A percentile compares a stretch with the other conserved stretches of the same genome.
phyloP scores from a whole-genome alignment of 2,113 vertebrate genomes.

The Columbina picui region DNA sequence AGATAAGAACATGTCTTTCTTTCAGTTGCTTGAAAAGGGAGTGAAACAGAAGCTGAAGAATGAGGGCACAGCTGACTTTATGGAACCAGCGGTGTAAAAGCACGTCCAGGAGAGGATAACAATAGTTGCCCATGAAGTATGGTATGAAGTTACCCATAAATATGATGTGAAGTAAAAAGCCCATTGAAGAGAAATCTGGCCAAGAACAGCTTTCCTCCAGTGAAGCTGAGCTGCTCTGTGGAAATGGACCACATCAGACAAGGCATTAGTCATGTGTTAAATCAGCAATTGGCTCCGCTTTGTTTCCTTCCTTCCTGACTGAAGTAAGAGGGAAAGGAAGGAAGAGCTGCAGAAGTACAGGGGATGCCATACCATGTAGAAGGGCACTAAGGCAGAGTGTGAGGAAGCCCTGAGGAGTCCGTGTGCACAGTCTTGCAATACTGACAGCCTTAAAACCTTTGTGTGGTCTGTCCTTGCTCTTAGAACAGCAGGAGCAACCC shows the following conservation, averaged over 20 bases:
- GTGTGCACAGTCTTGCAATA: background rate
- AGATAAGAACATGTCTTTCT: background rate
- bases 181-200: background rate
- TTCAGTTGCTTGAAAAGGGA: background rate
- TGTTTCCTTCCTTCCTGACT: background rate
- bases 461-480: background rate
- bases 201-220: background rate
- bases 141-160: background rate
- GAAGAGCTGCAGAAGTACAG: background rate
- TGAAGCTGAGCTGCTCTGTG: background rate
- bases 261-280: background rate
- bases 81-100: background rate
- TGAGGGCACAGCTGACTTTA: background rate
- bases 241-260: background rate
- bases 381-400: accelerated
- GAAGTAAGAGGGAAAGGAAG: background rate
- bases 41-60: background rate
- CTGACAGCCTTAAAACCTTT: background rate
- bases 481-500: background rate
- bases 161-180: background rate
- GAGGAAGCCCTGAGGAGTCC: background rate
- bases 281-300: background rate
- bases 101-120: background rate
- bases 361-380: accelerated
- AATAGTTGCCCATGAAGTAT: background rate